Evolutionary conservation across 2,113 vertebrate species (phyloP), one percentile per base, ranked within the genome.

Genomic region (Pelecanus crispus): DNA sequence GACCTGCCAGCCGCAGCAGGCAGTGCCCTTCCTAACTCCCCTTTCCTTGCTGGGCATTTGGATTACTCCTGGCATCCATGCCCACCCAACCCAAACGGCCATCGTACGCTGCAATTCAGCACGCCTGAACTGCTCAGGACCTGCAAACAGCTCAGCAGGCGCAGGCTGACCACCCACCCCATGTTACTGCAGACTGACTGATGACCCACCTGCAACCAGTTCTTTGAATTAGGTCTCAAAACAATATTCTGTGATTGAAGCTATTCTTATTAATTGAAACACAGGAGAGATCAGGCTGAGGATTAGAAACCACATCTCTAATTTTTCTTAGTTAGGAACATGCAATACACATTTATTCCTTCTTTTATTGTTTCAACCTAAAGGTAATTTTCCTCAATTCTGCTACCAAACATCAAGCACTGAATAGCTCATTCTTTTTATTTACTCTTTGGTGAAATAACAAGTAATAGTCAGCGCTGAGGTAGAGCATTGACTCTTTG

Each of bases 331-430:
- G 53, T 21, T 85, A 80, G 58, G 32, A 92, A 74, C 83, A 83
- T 1, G 38, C 36, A 70, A 42, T 50, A 66, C 17, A 17, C 21
- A 2, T 71, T 88, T 62, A 75, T 78, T 77, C 63, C 73, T 88
- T 59, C 32, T 38, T 89, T 81, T 50, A 47, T 70, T 87, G 71
- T 86, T 82, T 62, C 82, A 87, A 63, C 56, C 63, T 85, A 73
- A 94, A 94, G 80, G 91, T 59, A 83, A 70, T 94, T 94, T 94
- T 71, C 82, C 36, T 70, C 68, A 90, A 44, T 92, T 84, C 65
- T 82, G 66, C 32, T 84, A 82, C 65, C 67, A 92, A 94, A 79
- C 32, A 58, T 58, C 65, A 84, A 67, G 45, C 58, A 86, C 63
- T 88, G 88, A 96, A 91, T 31, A 93, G 61, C 25, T 88, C 47